Percentiles rank a stretch among this genome's conserved stretches.
phyloP scores from a whole-genome alignment of 2,113 vertebrate species.

The Crotalus tigris region DNA sequence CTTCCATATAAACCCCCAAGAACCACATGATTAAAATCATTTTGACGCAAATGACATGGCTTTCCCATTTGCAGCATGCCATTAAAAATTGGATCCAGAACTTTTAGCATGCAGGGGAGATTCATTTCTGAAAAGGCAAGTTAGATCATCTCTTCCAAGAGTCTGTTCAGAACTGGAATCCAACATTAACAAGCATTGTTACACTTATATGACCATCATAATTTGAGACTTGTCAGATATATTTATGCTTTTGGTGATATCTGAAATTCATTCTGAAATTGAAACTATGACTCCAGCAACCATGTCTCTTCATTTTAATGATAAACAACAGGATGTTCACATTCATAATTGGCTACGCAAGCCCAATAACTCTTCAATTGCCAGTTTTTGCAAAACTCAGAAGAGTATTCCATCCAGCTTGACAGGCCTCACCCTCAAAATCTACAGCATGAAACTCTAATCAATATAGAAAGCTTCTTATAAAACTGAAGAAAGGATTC shows the following conservation, averaged over 20 bases:
- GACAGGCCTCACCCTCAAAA: not conserved
- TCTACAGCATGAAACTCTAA: not conserved
- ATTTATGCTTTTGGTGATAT: not conserved
- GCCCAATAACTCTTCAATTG: not conserved
- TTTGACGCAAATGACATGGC: not conserved
- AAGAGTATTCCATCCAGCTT: not conserved
- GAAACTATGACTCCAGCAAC: not conserved
- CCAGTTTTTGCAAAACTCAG: not conserved
- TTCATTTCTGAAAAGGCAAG: not conserved
- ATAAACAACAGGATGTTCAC: not conserved
- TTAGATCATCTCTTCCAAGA: not conserved
- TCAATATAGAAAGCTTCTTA: not conserved
- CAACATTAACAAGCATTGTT: not conserved
- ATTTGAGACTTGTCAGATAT: not conserved
- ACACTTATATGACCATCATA: not conserved
- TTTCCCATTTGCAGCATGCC: not conserved
- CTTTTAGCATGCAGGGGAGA: not conserved
- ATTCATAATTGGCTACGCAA: not conserved
- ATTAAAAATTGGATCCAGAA: not conserved
- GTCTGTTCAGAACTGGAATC: not conserved
- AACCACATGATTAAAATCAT: not conserved
- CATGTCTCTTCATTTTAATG: not conserved
- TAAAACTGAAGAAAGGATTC: not conserved
- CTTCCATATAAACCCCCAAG: not conserved
- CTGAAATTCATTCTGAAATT: not conserved